These are phyloP conservation scores for Neopipo cinnamomea DNA, from an alignment of 2,113 vertebrate genomes.

Conservation along the genomic window DNA sequence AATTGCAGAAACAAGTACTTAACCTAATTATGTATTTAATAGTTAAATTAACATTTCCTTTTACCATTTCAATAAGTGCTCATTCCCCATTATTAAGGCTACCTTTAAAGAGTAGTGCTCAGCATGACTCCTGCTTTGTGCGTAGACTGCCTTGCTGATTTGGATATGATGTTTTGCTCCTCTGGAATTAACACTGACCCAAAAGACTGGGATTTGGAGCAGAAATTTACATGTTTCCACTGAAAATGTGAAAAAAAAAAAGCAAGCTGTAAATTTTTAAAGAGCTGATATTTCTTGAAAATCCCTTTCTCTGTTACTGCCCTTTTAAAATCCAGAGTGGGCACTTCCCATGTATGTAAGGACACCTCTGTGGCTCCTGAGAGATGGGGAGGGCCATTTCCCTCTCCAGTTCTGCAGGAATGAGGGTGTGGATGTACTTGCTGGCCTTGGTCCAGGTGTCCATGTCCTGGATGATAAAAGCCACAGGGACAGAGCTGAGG, in stretches of 20 bases:
- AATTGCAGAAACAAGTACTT: conserved; percentile 61
- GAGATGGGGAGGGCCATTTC: background rate
- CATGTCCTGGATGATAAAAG: background rate
- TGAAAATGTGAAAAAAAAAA: background rate
- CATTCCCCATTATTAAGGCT: conserved; percentile 22
- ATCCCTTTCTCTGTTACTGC: background rate
- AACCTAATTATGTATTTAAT: conserved; percentile 55
- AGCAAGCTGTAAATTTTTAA: background rate
- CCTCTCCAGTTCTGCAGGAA: background rate
- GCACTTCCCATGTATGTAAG: background rate
- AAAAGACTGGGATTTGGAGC: background rate
- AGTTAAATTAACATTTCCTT: conserved; percentile 65
- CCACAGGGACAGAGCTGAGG: background rate
- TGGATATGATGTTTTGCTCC: background rate
- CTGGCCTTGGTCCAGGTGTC: fast-evolving
- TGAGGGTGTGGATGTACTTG: background rate
- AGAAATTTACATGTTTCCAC: background rate
- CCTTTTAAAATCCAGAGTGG: background rate
- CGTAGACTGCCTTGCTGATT: background rate
- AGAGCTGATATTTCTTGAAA: background rate
- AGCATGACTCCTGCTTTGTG: conserved; percentile 16
- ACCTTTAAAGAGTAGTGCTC: conserved; percentile 34
- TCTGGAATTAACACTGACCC: conserved; percentile 22
- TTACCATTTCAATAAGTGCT: conserved; percentile 47
- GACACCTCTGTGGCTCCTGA: background rate